Evolutionary conservation across 2,888 invertebrate species (phyloP), one percentile per base, ranked within the genome.

Genomic region (Branchellion lobata): DNA sequence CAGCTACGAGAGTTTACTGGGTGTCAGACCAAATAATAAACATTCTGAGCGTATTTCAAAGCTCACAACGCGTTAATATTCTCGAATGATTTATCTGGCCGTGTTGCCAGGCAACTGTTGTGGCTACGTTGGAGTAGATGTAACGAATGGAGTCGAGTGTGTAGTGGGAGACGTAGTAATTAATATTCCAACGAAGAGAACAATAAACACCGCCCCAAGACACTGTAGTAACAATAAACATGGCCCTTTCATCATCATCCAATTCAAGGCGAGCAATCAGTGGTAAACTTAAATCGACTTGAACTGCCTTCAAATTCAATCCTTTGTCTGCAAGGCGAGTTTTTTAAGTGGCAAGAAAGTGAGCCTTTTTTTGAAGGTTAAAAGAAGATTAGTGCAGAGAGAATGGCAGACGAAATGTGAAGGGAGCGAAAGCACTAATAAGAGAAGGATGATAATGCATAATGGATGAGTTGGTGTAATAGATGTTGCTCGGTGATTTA

Each of bases 21-120:
- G 61, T 57, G 61, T 57, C 61, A 57, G 61, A 57, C 11, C 21
- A n/a, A 57, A 57, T 57, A 57, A 57, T 57, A 57, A 57, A 57
- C 61, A 57, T 57, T n/a, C 21, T n/a, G 61, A 57, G 24, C 24
- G n/a, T n/a, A 3, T 57, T 57, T 57, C 24, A 5, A 57, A 57
- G 3, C 11, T 14, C 14, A 57, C 8, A 57, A 57, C 61, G 21
- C 61, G 61, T 57, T 57, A 57, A 57, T 24, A 57, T 57, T 14
- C 24, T 5, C 61, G 11, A 24, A 57, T 57, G 61, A 57, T 57
- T 57, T 57, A 57, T 57, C 61, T n/a, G 8, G 5, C 61, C 3
- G n/a, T 5, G 47, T 47, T 18, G 47, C 47, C 18, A 14, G 24
- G 24, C 61, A 57, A 57, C 61, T 57, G 61, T 57, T n/a, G n/a